These are phyloP conservation scores for Chromis chromis DNA, from an alignment of 2,797 vertebrate genomes.

Conservation along the genomic window DNA sequence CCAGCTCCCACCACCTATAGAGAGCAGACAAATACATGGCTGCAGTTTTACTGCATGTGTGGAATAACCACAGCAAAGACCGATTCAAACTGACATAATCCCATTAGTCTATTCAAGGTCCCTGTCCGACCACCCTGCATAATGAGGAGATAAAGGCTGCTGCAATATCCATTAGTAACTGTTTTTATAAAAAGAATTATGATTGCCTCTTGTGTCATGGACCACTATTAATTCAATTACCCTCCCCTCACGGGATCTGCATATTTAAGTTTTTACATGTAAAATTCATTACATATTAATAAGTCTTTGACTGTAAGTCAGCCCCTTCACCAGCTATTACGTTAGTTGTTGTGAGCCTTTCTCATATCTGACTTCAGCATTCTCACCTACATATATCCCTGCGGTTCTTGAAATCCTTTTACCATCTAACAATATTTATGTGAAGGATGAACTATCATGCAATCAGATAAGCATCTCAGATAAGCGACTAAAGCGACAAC, in stretches of 20 bases:
- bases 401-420: slow-evolving; percentile 17
- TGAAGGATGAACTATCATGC: slow-evolving; percentile 26
- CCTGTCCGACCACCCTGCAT: slow-evolving; percentile 54
- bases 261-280: background rate
- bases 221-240: slow-evolving; percentile 44
- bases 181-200: slow-evolving; percentile 38
- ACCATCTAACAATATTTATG: slow-evolving; percentile 10
- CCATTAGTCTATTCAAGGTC: slow-evolving; percentile 66
- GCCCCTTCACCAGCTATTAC: slow-evolving; percentile 2
- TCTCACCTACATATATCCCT: slow-evolving; percentile 18
- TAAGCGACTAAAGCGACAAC: slow-evolving; percentile 8
- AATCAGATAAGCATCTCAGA: slow-evolving; percentile 24
- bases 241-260: background rate
- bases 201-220: slow-evolving; percentile 25
- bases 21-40: slow-evolving; percentile 46
- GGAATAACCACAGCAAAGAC: slow-evolving; percentile 38
- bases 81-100: slow-evolving; percentile 68
- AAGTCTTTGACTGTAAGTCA: background rate
- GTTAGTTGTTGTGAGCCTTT: slow-evolving; percentile 2
- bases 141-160: slow-evolving; percentile 42
- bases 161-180: slow-evolving; percentile 31
- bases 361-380: slow-evolving; percentile 6
- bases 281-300: background rate
- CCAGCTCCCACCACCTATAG: slow-evolving; percentile 44
- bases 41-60: slow-evolving; percentile 37